Percentiles rank a stretch among this genome's conserved stretches.
These are phyloP conservation scores for Aphidoletes aphidimyza DNA, from an alignment of 2,888 invertebrate genomes.

Conservation along the genomic window DNA sequence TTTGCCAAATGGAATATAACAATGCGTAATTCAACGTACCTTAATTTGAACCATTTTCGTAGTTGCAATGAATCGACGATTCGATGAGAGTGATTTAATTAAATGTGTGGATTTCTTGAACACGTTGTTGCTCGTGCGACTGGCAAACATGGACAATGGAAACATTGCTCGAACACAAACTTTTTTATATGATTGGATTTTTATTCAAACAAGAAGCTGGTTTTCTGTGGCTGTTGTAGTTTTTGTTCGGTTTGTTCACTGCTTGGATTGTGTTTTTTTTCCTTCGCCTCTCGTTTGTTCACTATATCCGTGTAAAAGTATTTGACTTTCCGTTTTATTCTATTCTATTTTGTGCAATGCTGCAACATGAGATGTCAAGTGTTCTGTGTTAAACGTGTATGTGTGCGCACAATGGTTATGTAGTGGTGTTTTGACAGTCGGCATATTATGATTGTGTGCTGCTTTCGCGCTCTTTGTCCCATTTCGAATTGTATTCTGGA, in stretches of 20 bases:
- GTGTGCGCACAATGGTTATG: not conserved
- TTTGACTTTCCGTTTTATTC: not conserved
- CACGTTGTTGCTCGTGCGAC: not conserved
- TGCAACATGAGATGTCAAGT: not conserved
- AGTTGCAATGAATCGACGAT: conserved; percentile 60
- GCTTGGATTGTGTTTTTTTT: conserved; percentile 9
- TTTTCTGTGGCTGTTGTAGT: conserved; percentile 10
- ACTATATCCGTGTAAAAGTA: not conserved
- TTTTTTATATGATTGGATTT: conserved; percentile 16
- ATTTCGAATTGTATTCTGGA: too few relatives aligned
- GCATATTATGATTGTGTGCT: too few relatives aligned
- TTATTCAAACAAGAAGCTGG: not conserved
- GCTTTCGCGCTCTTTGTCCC: too few relatives aligned
- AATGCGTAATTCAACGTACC: conserved; percentile 60
- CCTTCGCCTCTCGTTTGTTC: not conserved
- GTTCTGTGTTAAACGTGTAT: not conserved
- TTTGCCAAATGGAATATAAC: not conserved
- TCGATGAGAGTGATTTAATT: not conserved
- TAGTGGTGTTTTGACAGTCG: conserved; percentile 43
- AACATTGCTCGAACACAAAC: conserved; percentile 10
- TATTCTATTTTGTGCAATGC: not conserved
- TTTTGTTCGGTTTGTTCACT: not conserved
- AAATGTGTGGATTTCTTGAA: conserved; percentile 26
- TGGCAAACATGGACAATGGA: conserved; percentile 32
- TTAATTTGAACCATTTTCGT: conserved; percentile 64